Evolutionary conservation across 2,797 vertebrate species (phyloP), one percentile per base, ranked within the genome.

Genomic region (Sparus aurata): DNA sequence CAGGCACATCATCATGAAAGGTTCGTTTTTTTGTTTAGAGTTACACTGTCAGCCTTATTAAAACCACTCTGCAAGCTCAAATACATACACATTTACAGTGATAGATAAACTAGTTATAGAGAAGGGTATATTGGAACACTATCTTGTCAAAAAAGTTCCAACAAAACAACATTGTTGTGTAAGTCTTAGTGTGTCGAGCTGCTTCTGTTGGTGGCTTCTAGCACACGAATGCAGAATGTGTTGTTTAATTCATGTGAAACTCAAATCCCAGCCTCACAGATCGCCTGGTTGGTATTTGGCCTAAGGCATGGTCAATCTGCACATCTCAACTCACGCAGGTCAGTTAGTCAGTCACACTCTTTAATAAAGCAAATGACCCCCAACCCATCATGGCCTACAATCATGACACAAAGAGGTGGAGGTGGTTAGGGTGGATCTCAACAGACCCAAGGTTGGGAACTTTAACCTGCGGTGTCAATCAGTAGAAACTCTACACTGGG

Each of bases 291-390:
- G 85, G 85, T 77, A 84, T 88, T 89, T 81, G 63, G 75, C 88
- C 76, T 63, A 2, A 85, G 79, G 82, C 77, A 77, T 72, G 87
- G 77, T 90, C 85, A 85, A 58, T 82, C 79, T 85, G 63, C 83
- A 90, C 79, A 90, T 83, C 87, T 83, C 75, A 55, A 55, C 67
- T 83, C 52, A 69, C 74, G 43, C 66, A 71, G 63, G 80, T 81
- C 85, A 79, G 60, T 83, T 75, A 90, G 84, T 91, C 83, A 88
- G 88, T 92, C 86, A 85, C 91, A 92, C 91, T 92, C 89, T 94
- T 89, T 93, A 92, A 93, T 93, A 92, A 92, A 87, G 83, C 70
- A 84, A 91, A 87, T 59, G 55, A 88, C 77, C 91, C 85, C 80
- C 76, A 86, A 69, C 75, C 76, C 79, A 85, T 84, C 82, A 76